These are phyloP conservation scores for Cossypha niveicapilla DNA, from an alignment of 2,797 vertebrate genomes.

Conservation along the genomic window DNA sequence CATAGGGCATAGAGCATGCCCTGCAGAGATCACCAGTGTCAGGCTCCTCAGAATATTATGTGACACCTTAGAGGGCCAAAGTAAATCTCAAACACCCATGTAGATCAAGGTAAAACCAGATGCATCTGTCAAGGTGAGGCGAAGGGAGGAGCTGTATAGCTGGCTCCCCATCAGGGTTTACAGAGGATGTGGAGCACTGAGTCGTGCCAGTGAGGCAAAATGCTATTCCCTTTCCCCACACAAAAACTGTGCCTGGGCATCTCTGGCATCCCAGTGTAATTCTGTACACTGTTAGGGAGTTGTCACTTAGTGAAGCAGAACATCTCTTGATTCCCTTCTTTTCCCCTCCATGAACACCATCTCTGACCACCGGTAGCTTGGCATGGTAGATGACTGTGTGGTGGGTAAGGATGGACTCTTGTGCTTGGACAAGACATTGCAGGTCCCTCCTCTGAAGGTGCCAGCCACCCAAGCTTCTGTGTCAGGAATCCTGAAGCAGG, in stretches of 20 bases:
- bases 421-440: neutral
- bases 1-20: neutral
- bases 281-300: neutral
- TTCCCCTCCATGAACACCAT: neutral
- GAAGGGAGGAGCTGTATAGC: neutral
- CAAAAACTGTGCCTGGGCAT: neutral
- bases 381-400: neutral
- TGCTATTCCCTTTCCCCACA: neutral
- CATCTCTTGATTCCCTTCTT: neutral
- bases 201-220: neutral
- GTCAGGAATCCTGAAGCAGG: neutral
- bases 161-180: neutral
- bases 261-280: neutral
- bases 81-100: neutral
- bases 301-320: neutral
- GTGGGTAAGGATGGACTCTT: neutral
- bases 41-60: neutral
- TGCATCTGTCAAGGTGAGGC: neutral
- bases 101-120: neutral
- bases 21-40: neutral
- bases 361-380: rapidly evolving
- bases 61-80: neutral
- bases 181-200: neutral
- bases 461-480: rapidly evolving
- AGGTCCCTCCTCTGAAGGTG: neutral